Base-by-base conservation (phyloP, 2,888 invertebrate species). In the Ornithoptera priamus region DNA sequence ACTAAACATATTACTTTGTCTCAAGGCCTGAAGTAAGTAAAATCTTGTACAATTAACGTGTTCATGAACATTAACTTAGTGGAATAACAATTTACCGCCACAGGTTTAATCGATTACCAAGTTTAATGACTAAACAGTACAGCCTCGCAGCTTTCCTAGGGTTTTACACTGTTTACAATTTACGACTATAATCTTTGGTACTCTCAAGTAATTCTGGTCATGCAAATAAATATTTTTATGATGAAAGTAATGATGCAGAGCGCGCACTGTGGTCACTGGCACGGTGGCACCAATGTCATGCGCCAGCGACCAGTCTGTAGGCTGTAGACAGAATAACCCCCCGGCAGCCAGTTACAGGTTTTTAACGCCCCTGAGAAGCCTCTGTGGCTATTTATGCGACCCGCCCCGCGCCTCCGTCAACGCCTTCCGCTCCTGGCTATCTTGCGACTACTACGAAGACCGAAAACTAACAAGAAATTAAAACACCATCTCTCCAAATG, bases 311-410 rank as follows among this genome's bases (percentile, higher is more conserved):
- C 77, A 80, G 85, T 85, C 87, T 86, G 81, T 88, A 88, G 85
- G 85, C 84, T 82, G 80, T 87, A 88, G 86, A 86, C 85, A 67
- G 70, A 88, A 87, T 91, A 90, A 91, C 85, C 88, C 91, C 91
- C 92, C 91, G 92, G 89, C 91, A 92, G 92, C 90, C 91, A 92
- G 88, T 92, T 91, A 76, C 92, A 91, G 92, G 92, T 91, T 81
- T 81, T 85, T 86, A 84, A 81, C 87, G 89, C 85, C 90, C 89
- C 88, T 82, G 88, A 87, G 89, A 85, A 83, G 88, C 85, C 87
- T 81, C 81, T 82, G 85, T 84, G 82, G 80, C 84, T 81, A 75
- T 81, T 86, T 82, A 81, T 82, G 80, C 81, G 83, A 75, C 81
- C 82, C 83, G 83, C 81, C 84, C 78, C 83, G 83, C 83, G 82